phyloP scores from a whole-genome alignment of 2,113 vertebrate species.

The Pyrgilauda ruficollis region DNA sequence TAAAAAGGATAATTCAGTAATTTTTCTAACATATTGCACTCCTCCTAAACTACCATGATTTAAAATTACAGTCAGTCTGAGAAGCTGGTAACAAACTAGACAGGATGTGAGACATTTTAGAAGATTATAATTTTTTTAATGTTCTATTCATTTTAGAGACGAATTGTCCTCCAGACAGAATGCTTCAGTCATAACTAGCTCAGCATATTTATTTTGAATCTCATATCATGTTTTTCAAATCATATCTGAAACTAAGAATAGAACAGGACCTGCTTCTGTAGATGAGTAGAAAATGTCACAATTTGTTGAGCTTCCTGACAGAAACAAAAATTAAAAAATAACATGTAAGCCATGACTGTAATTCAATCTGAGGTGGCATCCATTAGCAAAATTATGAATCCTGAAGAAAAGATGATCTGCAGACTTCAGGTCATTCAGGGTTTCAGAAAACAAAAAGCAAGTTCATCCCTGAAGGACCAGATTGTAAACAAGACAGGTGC shows the following conservation, averaged over 20 bases:
- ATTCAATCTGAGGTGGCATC: neutral
- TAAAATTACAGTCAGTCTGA: neutral
- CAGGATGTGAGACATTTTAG: neutral
- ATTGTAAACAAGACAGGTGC: fast-evolving
- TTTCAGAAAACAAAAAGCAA: neutral
- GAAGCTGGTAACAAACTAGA: neutral
- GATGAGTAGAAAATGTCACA: neutral
- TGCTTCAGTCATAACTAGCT: neutral
- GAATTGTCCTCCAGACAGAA: neutral
- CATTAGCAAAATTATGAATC: neutral
- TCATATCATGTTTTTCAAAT: neutral
- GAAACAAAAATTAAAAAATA: neutral
- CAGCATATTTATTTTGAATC: neutral
- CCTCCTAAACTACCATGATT: neutral
- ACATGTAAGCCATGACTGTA: fast-evolving
- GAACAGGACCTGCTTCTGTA: neutral
- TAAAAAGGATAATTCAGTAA: neutral
- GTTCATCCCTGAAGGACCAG: neutral
- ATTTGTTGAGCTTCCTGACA: neutral
- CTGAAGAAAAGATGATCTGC: neutral
- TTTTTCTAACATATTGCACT: neutral
- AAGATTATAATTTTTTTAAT: neutral
- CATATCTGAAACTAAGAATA: neutral
- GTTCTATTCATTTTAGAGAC: neutral
- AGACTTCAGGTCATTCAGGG: neutral